A percentile compares a stretch with the other conserved stretches of the same genome.
Conservation (phyloP, 2,888 invertebrate genomes). For the Frankliniella intonsa region DNA sequence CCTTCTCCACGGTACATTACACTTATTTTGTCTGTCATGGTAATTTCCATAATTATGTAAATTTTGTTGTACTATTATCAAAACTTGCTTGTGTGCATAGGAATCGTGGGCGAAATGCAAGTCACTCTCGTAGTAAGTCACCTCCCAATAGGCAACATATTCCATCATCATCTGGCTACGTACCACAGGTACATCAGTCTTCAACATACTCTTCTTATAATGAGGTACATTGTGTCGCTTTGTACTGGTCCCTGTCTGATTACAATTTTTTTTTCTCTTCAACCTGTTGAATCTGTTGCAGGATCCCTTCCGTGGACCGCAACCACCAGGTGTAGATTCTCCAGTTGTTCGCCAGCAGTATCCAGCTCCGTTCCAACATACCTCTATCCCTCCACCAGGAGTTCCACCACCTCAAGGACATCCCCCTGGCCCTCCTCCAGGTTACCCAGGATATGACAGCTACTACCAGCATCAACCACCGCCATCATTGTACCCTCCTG, state of each 20-base stretch:
- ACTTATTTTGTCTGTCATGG: no score
- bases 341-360: slow-evolving; percentile 7
- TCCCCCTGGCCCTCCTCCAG: not conserved
- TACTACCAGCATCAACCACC: slow-evolving; percentile 14
- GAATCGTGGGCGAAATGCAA: not conserved
- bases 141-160: not conserved
- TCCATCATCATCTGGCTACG: not conserved
- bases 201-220: not conserved
- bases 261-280: not conserved
- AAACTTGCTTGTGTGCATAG: not conserved
- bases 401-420: not conserved
- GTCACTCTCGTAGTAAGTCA: not conserved
- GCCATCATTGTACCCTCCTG: not conserved
- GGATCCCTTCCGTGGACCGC: not conserved
- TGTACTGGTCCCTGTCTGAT: not conserved
- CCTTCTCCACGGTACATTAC: not conserved
- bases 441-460: not conserved
- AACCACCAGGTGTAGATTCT: not conserved
- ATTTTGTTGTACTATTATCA: not conserved
- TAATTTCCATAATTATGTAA: not conserved
- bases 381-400: not conserved
- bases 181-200: not conserved
- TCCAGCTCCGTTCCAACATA: not conserved
- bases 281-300: not conserved
- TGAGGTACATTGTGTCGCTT: not conserved